Base-by-base conservation (phyloP, 2,113 vertebrate genomes). In the Mustela nigripes region DNA sequence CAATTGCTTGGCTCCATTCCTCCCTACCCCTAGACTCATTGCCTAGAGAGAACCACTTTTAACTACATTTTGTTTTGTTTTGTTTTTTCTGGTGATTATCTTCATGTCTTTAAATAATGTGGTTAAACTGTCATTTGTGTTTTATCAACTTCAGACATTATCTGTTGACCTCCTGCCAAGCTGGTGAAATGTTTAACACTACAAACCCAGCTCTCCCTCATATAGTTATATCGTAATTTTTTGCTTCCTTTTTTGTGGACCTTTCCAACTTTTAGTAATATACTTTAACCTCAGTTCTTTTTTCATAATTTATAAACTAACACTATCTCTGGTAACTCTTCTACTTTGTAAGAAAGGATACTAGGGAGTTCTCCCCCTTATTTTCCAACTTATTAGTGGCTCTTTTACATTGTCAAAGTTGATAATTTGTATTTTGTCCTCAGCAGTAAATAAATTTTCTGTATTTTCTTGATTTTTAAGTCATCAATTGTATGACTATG, bases 161-260 rank as follows among this genome's bases (percentile, higher is more conserved):
- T 94, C n/a, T 90, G n/a, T 60, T 83, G 84, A 82, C 36, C 14
- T 85, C 7, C 42, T 91, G 19, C 39, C n/a, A 82, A 85, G 12
- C 58, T 45, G 22, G 36, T 81, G 78, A 42, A 63, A 31, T 65
- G 71, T 87, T 82, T 71, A 56, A 88, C 8, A 31, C 71, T 86
- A n/a, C 5, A 62, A 50, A 63, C 76, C 71, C 69, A 28, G 15
- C 53, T 4, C 3, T 7, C 56, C 65, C 11, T 9, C 39, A 33
- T 19, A 50, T n/a, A 76, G 45, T 74, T 91, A 31, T 9, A 87
- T 67, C 39, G 19, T 74, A 76, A 62, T 31, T 97, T 97, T 94
- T 94, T 93, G 58, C 36, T 93, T 96, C 85, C 65, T 95, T n/a
- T 76, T 95, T 91, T 94, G 48, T 94, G 81, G 39, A 71, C 79